Evolutionary conservation across 2,113 vertebrate genomes (phyloP), one percentile per base, ranked within the genome.

Genomic region (Talpa occidentalis): DNA sequence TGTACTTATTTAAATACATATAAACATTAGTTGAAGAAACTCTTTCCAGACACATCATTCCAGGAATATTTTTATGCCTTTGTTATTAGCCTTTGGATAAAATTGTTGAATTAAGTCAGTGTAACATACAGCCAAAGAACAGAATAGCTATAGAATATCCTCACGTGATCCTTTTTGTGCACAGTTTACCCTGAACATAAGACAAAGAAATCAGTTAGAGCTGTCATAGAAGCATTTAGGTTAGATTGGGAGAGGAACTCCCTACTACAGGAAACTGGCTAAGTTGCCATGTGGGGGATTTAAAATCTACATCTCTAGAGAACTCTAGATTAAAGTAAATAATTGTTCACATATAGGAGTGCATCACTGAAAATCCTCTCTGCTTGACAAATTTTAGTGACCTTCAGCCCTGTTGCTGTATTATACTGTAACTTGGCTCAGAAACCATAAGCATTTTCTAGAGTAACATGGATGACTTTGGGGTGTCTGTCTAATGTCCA

Each of bases 31-130:
- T 96, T 83, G 95, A 94, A 96, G 72, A 32, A 96, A 95, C 87
- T 97, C 56, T 95, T 97, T 82, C 37, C 67, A 91, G 90, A 88
- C 19, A 59, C n/a, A 74, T 95, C 96, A 90, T 91, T 95, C 54
- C 79, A 91, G 47, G 85, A 97, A 93, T 85, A 93, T 85, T 78
- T 67, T 69, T 78, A 95, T 92, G 91, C 73, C 24, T 85, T 96
- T 96, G 88, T 93, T 95, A 93, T 96, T 96, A 89, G 89, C 60
- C 44, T 67, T 94, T 84, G 82, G 95, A 95, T 95, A 74, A 54
- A 90, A 42, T 74, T 95, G 56, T 92, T 81, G 96, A 92, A 96
- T 95, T 96, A 97, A 96, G 62, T 15, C 90, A 62, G 32, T 35
- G 7, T 96, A 91, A 96, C 35, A 89, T 26, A 94, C 85, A 85